Base-by-base conservation (phyloP, 2,888 invertebrate species). In the Vesta saturnalis region DNA sequence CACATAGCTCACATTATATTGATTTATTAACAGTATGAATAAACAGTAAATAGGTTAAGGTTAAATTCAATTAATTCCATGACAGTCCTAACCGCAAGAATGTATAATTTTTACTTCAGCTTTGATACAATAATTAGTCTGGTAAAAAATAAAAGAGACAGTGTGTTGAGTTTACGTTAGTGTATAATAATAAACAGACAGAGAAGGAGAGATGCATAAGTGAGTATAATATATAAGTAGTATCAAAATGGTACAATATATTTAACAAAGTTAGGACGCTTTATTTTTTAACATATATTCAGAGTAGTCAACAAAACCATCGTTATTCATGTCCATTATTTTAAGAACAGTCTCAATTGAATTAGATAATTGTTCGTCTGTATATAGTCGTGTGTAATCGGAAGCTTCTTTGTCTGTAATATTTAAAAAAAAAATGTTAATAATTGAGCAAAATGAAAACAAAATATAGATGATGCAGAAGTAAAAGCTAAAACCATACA, bases 251-350 rank as follows among this genome's bases (percentile, higher is more conserved):
- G 3, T 18, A 18, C 47, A 49, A 49, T 18, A 30, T 30, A 18
- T 49, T 18, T 18, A 18, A 16, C 15, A n/a, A 49, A 15, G 15
- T 55, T 23, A 18, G 1, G 15, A 3, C n/a, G 10, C 8, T 8
- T 49, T 2, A 10, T 4, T 49, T 49, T 3, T 59, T 18, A 62
- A 10, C 70, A 71, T 85, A 76, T 87, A 91, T 79, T 92, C 91
- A 2, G 84, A 74, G 77, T 90, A 92, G 72, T 89, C 91, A 35
- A 95, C 87, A 77, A 85, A 93, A 0, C 94, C 94, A 77, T 95
- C 94, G 19, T 87, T 85, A 78, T 94, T 90, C 21, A 86, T 78
- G 78, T 94, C 94, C 67, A 91, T 89, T 64, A 87, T 85, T 14
- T 84, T 85, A 21, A 94, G 80, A 0, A 92, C 90, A 8, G 88